These are phyloP conservation scores for Pseudeuparius sepicola DNA, from an alignment of 2,888 invertebrate species.

Conservation along the genomic window DNA sequence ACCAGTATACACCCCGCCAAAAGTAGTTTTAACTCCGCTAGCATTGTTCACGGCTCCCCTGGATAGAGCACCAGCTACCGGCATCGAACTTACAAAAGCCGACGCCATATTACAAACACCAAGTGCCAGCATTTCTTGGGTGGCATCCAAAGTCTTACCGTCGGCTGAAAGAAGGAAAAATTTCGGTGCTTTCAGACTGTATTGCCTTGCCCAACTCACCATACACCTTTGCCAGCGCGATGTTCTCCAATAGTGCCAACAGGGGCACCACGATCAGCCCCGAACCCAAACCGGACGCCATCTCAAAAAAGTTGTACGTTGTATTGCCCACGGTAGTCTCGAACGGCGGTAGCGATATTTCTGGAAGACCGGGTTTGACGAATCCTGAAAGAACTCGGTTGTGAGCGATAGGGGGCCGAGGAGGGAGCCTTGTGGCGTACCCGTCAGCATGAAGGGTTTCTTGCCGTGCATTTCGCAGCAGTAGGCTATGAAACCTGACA, in stretches of 20 bases:
- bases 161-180: slow-evolving; percentile 39
- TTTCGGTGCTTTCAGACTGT: neutral
- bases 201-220: slow-evolving; percentile 29
- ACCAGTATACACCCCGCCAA: slow-evolving; percentile 56
- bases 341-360: slow-evolving; percentile 55
- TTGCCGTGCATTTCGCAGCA: slow-evolving; percentile 48
- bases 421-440: no score
- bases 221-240: slow-evolving; percentile 64
- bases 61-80: slow-evolving; percentile 52
- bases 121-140: slow-evolving; percentile 61
- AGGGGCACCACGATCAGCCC: slow-evolving; percentile 58
- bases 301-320: slow-evolving; percentile 46
- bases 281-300: slow-evolving; percentile 51
- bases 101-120: slow-evolving; percentile 55
- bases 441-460: slow-evolving; percentile 56
- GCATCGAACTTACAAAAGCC: slow-evolving; percentile 59
- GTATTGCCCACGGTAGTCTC: slow-evolving; percentile 47
- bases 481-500: slow-evolving; percentile 57
- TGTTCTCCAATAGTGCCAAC: slow-evolving; percentile 57
- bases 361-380: slow-evolving; percentile 61
- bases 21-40: slow-evolving; percentile 58
- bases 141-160: slow-evolving; percentile 53
- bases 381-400: slow-evolving; percentile 45
- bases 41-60: slow-evolving; percentile 62
- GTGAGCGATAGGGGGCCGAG: no score